Evolutionary conservation across 2,113 vertebrate genomes (phyloP), one percentile per base, ranked within the genome.

Genomic region (Mesitornis unicolor): DNA sequence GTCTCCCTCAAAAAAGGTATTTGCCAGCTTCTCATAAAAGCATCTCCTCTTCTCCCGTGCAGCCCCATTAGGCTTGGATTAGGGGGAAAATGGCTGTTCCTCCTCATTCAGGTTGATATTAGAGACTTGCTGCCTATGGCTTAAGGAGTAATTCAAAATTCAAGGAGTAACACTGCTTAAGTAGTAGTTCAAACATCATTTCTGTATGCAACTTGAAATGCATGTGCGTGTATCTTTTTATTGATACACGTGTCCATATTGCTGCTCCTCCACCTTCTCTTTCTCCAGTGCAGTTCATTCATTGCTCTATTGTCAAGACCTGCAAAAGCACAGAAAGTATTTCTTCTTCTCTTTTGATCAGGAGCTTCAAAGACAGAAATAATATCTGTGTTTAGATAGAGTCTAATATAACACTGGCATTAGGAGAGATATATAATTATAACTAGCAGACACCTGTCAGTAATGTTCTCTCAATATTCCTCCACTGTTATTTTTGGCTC

Each of bases 401-500:
- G 82, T 79, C 90, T 94, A 88, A 83, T 82, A 69, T 94, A 88
- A 85, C 75, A 50, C 47, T 93, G 90, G 87, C 93, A 93, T 93
- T 89, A 90, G 63, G 73, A 93, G 50, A 91, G 50, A 67, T 61
- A 77, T 20, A 70, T 95, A 95, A 95, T 93, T 92, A 87, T 65
- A 95, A 83, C 75, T 77, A 80, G 81, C 71, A 93, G 93, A 93
- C 84, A 95, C 78, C 84, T 94, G 93, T 93, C 95, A 93, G 82
- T 91, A 85, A 89, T 88, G 63, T 88, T 94, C 75, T 93, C 78
- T 95, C 87, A 91, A 12, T 90, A 92, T 77, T 96, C 60, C 56
- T 92, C 54, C 60, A 61, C 82, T 90, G 87, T 94, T 95, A 90
- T 94, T 96, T 96, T 96, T 95, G 92, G 90, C 92, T 93, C 19